A percentile compares a stretch with the other conserved stretches of the same genome.
phyloP scores from a whole-genome alignment of 53 echinoderm and acorn worm species.

The Patiria pectinifera region DNA sequence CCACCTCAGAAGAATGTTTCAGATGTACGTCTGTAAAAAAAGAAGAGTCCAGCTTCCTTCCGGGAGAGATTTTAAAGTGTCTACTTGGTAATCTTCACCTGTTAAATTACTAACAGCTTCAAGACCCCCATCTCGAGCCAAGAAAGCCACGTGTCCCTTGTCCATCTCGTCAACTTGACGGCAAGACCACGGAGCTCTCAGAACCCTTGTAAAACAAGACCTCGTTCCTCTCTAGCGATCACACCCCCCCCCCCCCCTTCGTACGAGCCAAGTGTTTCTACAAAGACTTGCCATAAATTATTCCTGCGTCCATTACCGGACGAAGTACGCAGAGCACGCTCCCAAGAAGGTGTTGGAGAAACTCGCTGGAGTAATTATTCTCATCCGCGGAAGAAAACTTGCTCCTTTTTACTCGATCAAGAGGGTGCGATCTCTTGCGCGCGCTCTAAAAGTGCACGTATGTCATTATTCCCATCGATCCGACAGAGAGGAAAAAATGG shows the following conservation, averaged over 20 bases:
- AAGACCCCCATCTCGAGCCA: background rate
- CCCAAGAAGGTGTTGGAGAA: background rate
- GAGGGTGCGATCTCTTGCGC: conserved; percentile 9
- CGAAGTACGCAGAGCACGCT: background rate
- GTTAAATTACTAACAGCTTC: conserved; percentile 50
- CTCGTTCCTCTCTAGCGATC: too few species aligned
- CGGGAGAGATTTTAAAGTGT: conserved; percentile 19
- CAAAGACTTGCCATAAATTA: conserved; percentile 36
- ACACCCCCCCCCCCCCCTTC: background rate
- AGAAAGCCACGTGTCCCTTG: background rate
- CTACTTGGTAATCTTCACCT: conserved; percentile 58
- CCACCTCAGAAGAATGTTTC: background rate
- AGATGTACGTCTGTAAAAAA: background rate
- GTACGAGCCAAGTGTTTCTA: conserved; percentile 31
- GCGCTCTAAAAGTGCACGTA: conserved; percentile 24
- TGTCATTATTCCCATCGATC: conserved; percentile 41
- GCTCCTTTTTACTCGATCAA: background rate
- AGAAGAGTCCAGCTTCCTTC: background rate
- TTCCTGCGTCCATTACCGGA: conserved; percentile 36
- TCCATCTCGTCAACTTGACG: background rate
- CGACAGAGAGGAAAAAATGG: background rate
- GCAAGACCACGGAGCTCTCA: background rate
- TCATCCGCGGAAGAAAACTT: background rate
- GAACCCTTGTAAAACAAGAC: conserved; percentile 3
- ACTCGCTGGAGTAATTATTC: conserved; percentile 29